Base-by-base conservation (phyloP, 2,113 vertebrate genomes). In the Cynoglossus semilaevis region DNA sequence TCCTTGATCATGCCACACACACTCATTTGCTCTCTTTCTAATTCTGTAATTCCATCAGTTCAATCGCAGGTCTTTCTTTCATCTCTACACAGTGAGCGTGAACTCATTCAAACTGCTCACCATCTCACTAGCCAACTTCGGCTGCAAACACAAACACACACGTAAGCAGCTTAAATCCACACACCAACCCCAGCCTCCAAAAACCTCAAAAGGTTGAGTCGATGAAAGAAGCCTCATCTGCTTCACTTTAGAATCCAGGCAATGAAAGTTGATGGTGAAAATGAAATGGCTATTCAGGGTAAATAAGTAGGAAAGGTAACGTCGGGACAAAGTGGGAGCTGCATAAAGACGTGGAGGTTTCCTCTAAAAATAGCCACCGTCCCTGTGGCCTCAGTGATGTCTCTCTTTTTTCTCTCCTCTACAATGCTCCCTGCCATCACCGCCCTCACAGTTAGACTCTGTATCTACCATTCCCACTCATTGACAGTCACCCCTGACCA, bases 51-150 rank as follows among this genome's bases (percentile, higher is more conserved):
- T 68, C 75, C 67, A 64, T 78, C 69, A 76, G 66, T 63, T 70
- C 62, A 77, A 72, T 86, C 82, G 67, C 13, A 40, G 49, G 58
- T 76, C 70, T 70, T 76, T 77, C 81, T 83, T 85, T 84, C 74
- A 83, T 85, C 72, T 74, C 52, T 64, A 48, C 51, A 57, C 60
- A 45, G 2, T 29, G 38, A 71, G 53, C 63, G 51, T 12, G 9
- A 57, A 59, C 63, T 61, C 62, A 80, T 80, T 72, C 60, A 73
- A 51, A 79, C 15, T 47, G 38, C 64, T 79, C 47, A 14, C 54
- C 58, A 59, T 72, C 56, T 58, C 37, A 29, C 3, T 6, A 60
- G 68, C 67, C 50, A 58, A 43, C 49, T 14, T 37, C 9, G 59
- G 43, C 38, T 63, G 53, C 51, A 57, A 58, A 55, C 47, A 70